Percentiles rank a stretch among this genome's conserved stretches.
These are phyloP conservation scores for Calephelis virginiensis DNA, from an alignment of 1,140 invertebrate species.

Conservation along the genomic window DNA sequence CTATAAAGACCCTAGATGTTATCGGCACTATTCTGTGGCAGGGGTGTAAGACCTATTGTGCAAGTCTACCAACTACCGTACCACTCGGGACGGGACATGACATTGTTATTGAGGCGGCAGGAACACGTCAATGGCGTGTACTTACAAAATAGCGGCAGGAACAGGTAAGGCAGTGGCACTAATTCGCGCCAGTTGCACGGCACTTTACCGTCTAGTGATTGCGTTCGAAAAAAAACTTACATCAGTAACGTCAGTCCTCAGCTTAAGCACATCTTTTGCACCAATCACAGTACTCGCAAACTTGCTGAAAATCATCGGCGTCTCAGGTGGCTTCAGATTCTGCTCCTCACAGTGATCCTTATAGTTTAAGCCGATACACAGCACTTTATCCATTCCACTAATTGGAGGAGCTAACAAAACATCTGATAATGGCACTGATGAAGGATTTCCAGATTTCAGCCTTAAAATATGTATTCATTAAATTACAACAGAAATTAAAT, in stretches of 20 bases:
- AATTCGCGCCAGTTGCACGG: too few relatives aligned
- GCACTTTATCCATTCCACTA: constrained; percentile 81
- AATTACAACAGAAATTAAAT: not conserved
- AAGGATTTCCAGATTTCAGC: constrained; percentile 29
- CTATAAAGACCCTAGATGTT: too few relatives aligned
- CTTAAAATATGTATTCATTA: not conserved
- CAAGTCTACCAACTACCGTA: too few relatives aligned
- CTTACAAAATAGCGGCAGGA: too few relatives aligned
- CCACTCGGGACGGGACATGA: too few relatives aligned
- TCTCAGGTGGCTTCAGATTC: constrained; percentile 80
- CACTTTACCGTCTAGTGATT: too few relatives aligned
- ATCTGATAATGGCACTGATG: constrained; percentile 47
- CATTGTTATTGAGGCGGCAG: too few relatives aligned
- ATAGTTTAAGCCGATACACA: constrained; percentile 86
- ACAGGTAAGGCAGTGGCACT: too few relatives aligned
- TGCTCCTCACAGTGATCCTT: constrained; percentile 84
- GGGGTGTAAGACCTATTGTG: too few relatives aligned
- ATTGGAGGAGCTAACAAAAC: constrained; percentile 79
- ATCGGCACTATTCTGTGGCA: too few relatives aligned
- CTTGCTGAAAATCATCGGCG: constrained; percentile 85
- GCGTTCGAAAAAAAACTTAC: constrained; percentile 34
- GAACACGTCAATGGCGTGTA: too few relatives aligned
- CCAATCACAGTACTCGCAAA: constrained; percentile 88
- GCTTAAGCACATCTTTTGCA: constrained; percentile 83
- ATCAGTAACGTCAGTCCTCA: constrained; percentile 59